Percentiles rank a stretch among this genome's conserved stretches.
Conservation (phyloP, 2,888 invertebrate species). For the Agrochola macilenta region DNA sequence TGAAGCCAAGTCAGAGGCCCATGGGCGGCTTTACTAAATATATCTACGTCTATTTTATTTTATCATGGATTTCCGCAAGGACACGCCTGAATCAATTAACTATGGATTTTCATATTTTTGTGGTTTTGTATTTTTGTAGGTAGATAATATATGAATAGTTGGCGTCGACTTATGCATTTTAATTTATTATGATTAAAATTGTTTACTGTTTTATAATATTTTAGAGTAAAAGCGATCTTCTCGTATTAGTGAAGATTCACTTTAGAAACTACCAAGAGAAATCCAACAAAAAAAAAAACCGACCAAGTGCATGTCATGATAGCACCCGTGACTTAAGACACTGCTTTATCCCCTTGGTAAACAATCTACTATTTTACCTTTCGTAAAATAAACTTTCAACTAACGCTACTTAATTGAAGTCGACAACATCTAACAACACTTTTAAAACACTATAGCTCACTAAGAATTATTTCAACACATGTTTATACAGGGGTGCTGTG, state of each 20-base stretch:
- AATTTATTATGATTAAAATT: slow-evolving; percentile 54
- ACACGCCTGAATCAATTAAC: no score
- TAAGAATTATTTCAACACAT: slow-evolving; percentile 55
- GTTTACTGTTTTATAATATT: slow-evolving; percentile 36
- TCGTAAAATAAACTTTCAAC: background rate
- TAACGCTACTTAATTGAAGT: background rate
- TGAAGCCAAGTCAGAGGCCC: no score
- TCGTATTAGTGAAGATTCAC: background rate
- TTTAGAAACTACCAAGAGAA: no score
- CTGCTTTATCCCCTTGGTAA: no score
- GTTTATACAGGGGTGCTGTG: slow-evolving; percentile 63
- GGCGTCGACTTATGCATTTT: slow-evolving; percentile 42
- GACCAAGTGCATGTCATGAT: no score
- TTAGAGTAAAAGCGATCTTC: slow-evolving; percentile 28
- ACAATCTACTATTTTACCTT: no score
- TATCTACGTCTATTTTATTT: no score
- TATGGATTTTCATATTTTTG: background rate
- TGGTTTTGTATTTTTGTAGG: background rate
- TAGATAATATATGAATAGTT: slow-evolving; percentile 57
- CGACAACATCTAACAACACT: slow-evolving; percentile 46
- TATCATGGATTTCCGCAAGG: no score
- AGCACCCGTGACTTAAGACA: no score
- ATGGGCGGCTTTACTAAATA: no score
- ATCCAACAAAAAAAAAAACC: no score
- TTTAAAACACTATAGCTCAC: slow-evolving; percentile 39